These are phyloP conservation scores for Ardeotis arabs DNA, from an alignment of 2,113 vertebrate genomes.

Conservation along the genomic window DNA sequence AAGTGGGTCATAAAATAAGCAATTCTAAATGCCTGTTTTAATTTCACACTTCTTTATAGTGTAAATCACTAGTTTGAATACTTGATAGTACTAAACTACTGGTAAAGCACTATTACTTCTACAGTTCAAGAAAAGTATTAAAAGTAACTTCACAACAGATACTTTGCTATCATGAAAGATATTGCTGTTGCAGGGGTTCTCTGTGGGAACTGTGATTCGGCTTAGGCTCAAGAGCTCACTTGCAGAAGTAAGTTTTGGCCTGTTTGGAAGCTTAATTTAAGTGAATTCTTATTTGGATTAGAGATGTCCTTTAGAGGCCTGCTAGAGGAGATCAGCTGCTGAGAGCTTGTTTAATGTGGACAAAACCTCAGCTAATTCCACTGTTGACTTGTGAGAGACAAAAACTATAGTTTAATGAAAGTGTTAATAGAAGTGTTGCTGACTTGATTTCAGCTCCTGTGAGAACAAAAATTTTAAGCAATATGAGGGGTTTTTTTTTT, in stretches of 20 bases:
- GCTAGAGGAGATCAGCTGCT: background rate
- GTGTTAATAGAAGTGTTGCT: background rate
- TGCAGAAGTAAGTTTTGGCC: background rate
- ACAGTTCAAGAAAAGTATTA: background rate
- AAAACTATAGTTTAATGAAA: background rate
- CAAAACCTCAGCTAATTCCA: background rate
- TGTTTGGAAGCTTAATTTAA: background rate
- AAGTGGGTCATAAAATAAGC: background rate
- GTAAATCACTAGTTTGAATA: background rate
- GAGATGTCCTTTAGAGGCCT: background rate
- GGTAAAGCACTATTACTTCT: background rate
- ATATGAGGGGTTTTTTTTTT: background rate
- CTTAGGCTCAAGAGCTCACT: background rate
- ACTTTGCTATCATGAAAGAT: background rate
- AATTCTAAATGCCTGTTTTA: background rate
- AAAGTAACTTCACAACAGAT: background rate
- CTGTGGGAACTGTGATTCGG: background rate
- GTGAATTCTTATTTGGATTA: background rate
- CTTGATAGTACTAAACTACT: background rate
- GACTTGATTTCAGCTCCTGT: background rate
- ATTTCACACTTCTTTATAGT: background rate
- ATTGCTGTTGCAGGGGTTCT: background rate
- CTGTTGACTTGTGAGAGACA: background rate
- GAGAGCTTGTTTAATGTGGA: background rate
- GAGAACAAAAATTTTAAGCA: background rate